Conservation (phyloP, 2,888 invertebrate species). For the Lumbricus terrestris region DNA sequence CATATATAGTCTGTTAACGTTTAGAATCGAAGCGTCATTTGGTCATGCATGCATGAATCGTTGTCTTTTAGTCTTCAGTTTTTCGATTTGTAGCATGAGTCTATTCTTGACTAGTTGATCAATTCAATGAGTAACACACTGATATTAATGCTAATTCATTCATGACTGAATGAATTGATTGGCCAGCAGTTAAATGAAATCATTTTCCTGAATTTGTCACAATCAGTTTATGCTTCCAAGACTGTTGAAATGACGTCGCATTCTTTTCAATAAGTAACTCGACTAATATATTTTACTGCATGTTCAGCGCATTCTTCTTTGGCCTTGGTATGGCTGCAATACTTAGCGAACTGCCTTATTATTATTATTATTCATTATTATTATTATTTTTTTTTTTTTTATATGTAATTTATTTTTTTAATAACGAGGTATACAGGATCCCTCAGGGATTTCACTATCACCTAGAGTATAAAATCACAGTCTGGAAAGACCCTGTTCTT, state of each 20-base stretch:
- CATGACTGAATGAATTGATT: background rate
- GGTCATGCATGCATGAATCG: background rate
- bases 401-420: too few species aligned
- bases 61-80: background rate
- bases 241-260: background rate
- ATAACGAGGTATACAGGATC: too few species aligned
- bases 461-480: too few species aligned
- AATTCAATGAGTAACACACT: background rate
- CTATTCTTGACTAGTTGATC: background rate
- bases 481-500: too few species aligned
- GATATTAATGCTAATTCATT: too few species aligned
- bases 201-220: background rate
- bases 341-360: background rate
- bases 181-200: background rate
- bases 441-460: too few species aligned
- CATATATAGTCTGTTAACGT: too few species aligned
- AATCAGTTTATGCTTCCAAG: background rate
- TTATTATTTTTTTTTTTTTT: background rate
- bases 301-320: background rate
- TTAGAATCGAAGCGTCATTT: background rate
- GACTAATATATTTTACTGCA: background rate
- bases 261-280: background rate
- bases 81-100: background rate
- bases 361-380: background rate
- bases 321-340: background rate